Evolutionary conservation across 1,140 invertebrate species (phyloP).

Genomic region (Panulirus ornatus): DNA sequence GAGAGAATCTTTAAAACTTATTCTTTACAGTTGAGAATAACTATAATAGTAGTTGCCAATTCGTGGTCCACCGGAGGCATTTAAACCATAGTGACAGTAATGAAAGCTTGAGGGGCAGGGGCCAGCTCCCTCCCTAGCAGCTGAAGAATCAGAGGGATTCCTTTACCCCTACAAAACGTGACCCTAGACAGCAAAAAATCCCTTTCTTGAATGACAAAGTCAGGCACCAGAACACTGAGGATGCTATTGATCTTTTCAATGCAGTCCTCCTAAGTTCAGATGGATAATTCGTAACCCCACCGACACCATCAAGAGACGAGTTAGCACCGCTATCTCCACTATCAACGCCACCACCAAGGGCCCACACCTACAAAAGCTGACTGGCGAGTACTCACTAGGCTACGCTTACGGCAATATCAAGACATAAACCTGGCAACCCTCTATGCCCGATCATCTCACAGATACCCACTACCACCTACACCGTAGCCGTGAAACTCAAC

Average conservation of each 20-base stretch:
- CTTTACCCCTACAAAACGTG: background rate
- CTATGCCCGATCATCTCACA: constrained; percentile 47
- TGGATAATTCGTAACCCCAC: background rate
- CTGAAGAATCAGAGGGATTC: background rate
- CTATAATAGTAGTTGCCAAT: too few species aligned
- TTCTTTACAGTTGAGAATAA: too few species aligned
- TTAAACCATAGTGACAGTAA: background rate
- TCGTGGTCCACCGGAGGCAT: too few species aligned
- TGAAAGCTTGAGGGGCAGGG: background rate
- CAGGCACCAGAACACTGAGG: background rate
- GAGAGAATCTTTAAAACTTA: too few species aligned
- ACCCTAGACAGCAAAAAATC: background rate
- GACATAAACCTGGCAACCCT: constrained; percentile 26
- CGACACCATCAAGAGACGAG: background rate
- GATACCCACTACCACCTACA: constrained; percentile 36
- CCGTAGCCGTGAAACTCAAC: constrained; percentile 19
- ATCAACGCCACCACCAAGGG: constrained; percentile 4
- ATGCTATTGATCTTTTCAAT: background rate
- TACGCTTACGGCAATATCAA: constrained; percentile 45
- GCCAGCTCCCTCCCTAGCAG: background rate
- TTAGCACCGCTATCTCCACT: background rate
- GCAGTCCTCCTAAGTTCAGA: constrained; percentile 2
- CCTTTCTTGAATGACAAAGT: background rate
- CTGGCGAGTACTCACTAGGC: constrained; percentile 24
- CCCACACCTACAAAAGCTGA: constrained; percentile 4